A percentile compares a stretch with the other conserved stretches of the same genome.
phyloP scores from a whole-genome alignment of 2,797 vertebrate species.

The Numenius phaeopus region DNA sequence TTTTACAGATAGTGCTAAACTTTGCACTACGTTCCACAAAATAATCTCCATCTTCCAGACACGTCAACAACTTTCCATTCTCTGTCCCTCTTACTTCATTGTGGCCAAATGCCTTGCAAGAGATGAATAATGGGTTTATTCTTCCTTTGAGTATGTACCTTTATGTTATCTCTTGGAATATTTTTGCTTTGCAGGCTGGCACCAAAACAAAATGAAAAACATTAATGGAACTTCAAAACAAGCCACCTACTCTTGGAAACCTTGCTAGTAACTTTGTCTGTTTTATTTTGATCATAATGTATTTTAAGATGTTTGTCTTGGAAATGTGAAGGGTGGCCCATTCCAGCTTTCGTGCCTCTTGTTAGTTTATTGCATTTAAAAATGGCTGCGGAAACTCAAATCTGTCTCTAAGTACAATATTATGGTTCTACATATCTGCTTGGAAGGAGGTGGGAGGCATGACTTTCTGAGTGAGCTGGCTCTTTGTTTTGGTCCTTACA shows the following conservation, averaged over 20 bases:
- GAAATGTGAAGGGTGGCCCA: background rate
- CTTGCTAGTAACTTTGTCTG: slow-evolving; percentile 12
- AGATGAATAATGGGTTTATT: slow-evolving; percentile 63
- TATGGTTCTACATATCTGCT: slow-evolving; percentile 20
- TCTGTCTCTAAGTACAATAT: slow-evolving; percentile 37
- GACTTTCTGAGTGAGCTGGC: background rate
- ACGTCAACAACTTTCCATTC: slow-evolving; percentile 32
- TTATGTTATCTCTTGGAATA: slow-evolving; percentile 54
- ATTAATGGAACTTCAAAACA: slow-evolving; percentile 53
- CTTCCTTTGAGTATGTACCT: slow-evolving; percentile 33
- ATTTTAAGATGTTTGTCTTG: slow-evolving; percentile 70
- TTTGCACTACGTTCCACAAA: background rate
- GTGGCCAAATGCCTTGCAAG: background rate
- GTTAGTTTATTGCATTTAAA: slow-evolving; percentile 55
- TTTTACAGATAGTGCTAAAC: background rate
- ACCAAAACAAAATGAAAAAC: slow-evolving; percentile 42
- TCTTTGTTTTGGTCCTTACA: background rate
- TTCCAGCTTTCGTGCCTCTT: slow-evolving; percentile 39
- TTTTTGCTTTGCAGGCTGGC: slow-evolving; percentile 23
- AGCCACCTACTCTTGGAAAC: slow-evolving; percentile 56
- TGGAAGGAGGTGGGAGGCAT: background rate
- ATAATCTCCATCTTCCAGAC: slow-evolving; percentile 11
- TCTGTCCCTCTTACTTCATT: background rate
- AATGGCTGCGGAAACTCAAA: slow-evolving; percentile 21
- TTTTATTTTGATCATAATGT: slow-evolving; percentile 44